Evolutionary conservation across 2,888 invertebrate species (phyloP), one percentile per base, ranked within the genome.

Genomic region (Furcula furcula): DNA sequence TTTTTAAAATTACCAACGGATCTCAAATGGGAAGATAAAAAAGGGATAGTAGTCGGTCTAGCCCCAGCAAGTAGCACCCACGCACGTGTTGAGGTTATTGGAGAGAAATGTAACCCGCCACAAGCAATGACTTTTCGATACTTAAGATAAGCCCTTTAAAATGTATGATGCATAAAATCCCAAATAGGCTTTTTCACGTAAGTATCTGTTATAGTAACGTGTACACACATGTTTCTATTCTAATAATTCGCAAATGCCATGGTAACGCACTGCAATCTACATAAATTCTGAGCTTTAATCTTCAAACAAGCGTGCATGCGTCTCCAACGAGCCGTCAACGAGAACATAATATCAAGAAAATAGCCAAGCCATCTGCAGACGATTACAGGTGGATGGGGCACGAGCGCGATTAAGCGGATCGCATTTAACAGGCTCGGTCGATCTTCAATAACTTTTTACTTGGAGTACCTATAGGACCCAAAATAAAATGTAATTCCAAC

Each of bases 381-480:
- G 36, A 37, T 43, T 52, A 47, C 53, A 39, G 46, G 46, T 49
- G 25, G 31, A 36, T 46, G 42, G 27, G 47, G 47, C 47, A 39
- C 47, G 47, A 34, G 23, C 27, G 36, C 36, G 43, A 46, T 49
- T 38, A 47, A 38, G 22, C 35, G 37, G 36, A 47, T 30, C 34
- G 34, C 34, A 42, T 47, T 49, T 46, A 42, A 46, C 42, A 47
- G 40, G 40, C 33, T 20, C 31, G 29, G 12, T 22, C 3, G 23
- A 28, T 20, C 30, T 31, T 38, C 33, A 33, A 29, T 45, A 30
- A 34, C 40, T 34, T 52, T 44, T 37, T 41, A 37, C 42, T 36
- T 37, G 29, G 15, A 13, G 12, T 4, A 5, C 14, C 14, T 26
- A n/a, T n/a, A n/a, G n/a, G 26, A 26, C 2, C 4, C 9, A 7